Conservation (phyloP, 2,113 vertebrate genomes). For the Phylloscopus trochilus region DNA sequence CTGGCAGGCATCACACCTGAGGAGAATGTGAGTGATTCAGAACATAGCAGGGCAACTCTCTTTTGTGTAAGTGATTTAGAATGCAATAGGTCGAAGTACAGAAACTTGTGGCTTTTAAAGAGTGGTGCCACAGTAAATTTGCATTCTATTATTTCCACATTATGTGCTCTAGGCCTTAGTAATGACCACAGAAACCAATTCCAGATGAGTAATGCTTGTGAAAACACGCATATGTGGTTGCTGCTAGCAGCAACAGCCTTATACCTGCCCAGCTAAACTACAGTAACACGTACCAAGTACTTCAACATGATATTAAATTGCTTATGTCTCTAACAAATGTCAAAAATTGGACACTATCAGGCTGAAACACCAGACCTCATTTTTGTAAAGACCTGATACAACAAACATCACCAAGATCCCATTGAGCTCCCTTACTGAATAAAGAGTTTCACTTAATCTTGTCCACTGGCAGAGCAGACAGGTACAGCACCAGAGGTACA, state of each 20-base stretch:
- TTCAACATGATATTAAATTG: constrained; percentile 18
- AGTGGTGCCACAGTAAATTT: background rate
- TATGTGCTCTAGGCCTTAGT: background rate
- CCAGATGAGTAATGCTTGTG: constrained; percentile 5
- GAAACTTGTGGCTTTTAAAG: background rate
- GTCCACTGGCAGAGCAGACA: background rate
- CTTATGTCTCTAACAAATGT: constrained; percentile 29
- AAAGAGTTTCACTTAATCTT: constrained; percentile 54
- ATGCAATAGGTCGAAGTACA: background rate
- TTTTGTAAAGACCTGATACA: constrained; percentile 21
- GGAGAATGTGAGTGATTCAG: background rate
- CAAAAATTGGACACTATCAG: constrained; percentile 20
- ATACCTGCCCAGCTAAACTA: constrained; percentile 10
- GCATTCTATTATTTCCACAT: constrained; percentile 32
- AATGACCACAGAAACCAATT: constrained; percentile 29
- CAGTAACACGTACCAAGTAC: background rate
- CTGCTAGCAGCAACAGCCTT: background rate
- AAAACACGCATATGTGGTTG: background rate
- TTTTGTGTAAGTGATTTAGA: background rate
- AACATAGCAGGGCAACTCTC: background rate
- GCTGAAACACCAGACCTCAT: constrained; percentile 25
- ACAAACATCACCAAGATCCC: constrained; percentile 36
- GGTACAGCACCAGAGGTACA: background rate
- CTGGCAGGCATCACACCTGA: background rate
- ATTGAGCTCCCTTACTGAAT: constrained; percentile 38